A percentile compares a stretch with the other conserved stretches of the same genome.
phyloP scores from a whole-genome alignment of 2,113 vertebrate species.

The Ptilonorhynchus violaceus region DNA sequence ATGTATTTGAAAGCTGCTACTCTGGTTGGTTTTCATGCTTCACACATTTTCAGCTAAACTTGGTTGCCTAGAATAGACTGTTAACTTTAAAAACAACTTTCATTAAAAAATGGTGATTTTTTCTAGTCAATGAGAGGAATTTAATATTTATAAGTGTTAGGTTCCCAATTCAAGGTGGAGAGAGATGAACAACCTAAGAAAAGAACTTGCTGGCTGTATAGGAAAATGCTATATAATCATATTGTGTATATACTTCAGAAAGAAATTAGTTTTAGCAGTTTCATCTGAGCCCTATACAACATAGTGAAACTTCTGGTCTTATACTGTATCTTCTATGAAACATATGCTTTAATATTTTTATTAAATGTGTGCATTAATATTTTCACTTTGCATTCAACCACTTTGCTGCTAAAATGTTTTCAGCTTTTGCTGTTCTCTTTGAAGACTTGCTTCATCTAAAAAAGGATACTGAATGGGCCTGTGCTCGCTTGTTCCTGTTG shows the following conservation, averaged over 20 bases:
- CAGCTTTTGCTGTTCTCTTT: conserved; percentile 58
- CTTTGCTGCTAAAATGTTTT: conserved; percentile 87
- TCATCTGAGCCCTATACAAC: conserved; percentile 82
- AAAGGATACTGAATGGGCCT: background rate
- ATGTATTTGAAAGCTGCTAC: conserved; percentile 70
- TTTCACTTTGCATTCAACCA: conserved; percentile 85
- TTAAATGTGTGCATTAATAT: conserved; percentile 68
- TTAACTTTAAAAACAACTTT: conserved; percentile 82
- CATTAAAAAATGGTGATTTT: conserved; percentile 48
- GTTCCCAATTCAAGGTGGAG: conserved; percentile 77
- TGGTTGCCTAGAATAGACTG: conserved; percentile 78
- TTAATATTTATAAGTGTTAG: conserved; percentile 62
- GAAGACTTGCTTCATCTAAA: conserved; percentile 16
- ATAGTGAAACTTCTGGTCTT: conserved; percentile 85
- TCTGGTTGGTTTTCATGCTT: conserved; percentile 59
- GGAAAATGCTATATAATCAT: conserved; percentile 76
- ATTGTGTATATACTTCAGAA: conserved; percentile 74
- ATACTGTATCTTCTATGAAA: conserved; percentile 94
- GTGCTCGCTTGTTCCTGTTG: conserved; percentile 9
- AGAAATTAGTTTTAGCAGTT: conserved; percentile 79
- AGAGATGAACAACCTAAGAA: conserved; percentile 82
- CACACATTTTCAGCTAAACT: conserved; percentile 64
- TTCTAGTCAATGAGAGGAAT: conserved; percentile 56
- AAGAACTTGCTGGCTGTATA: conserved; percentile 92
- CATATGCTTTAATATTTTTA: conserved; percentile 75